A percentile compares a stretch with the other conserved stretches of the same genome.
These are phyloP conservation scores for Notodonta ziczac DNA, from an alignment of 2,888 invertebrate genomes.

Conservation along the genomic window DNA sequence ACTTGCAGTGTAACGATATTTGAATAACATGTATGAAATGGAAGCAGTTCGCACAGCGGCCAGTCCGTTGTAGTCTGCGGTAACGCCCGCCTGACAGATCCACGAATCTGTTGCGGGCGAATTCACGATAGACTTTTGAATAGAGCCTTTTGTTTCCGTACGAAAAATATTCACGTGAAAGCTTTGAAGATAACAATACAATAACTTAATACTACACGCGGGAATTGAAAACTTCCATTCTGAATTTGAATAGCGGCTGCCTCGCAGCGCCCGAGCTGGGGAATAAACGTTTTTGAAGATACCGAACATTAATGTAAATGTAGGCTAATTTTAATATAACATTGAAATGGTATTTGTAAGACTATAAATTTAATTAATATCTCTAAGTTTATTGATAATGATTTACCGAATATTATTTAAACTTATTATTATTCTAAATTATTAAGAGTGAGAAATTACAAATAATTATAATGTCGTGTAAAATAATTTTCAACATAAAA, in stretches of 20 bases:
- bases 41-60: constrained; percentile 43
- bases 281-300: not conserved
- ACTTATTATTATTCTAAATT: no score
- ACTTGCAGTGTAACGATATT: constrained; percentile 37
- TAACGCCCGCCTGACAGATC: constrained; percentile 66
- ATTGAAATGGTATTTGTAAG: no score
- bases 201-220: constrained; percentile 37
- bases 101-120: constrained; percentile 67
- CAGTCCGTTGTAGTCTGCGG: constrained; percentile 70
- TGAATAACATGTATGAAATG: constrained; percentile 49
- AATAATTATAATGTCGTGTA: constrained; percentile 13
- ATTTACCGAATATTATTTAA: no score
- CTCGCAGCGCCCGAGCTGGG: not conserved
- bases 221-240: constrained; percentile 23
- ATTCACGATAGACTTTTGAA: constrained; percentile 69
- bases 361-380: no score
- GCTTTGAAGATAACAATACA: constrained; percentile 51
- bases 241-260: constrained; percentile 13
- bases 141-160: constrained; percentile 62
- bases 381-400: no score
- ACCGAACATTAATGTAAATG: no score
- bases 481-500: constrained; percentile 25
- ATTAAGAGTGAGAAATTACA: not conserved
- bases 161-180: constrained; percentile 53
- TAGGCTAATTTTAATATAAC: no score